A percentile compares a stretch with the other conserved stretches of the same genome.
Evolutionary conservation across 2,113 vertebrate genomes (phyloP).

Genomic region (Gnathonemus longibarbis): DNA sequence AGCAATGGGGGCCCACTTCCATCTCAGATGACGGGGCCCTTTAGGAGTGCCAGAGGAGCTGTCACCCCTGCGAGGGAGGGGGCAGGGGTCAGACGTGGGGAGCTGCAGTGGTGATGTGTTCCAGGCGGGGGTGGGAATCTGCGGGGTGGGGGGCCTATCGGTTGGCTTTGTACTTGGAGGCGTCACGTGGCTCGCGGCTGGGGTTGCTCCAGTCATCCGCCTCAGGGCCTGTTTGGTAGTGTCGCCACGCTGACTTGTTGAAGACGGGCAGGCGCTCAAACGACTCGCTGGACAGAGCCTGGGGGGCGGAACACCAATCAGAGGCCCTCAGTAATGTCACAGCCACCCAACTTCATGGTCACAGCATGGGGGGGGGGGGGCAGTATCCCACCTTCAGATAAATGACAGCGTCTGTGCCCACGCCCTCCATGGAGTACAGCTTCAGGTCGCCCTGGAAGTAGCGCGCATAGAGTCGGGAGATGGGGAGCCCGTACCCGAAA

Average conservation of each 20-base stretch:
- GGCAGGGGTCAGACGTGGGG: neutral
- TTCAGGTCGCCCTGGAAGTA: slow-evolving; percentile 94
- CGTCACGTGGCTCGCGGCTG: slow-evolving; percentile 87
- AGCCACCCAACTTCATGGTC: neutral
- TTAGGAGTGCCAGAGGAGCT: neutral
- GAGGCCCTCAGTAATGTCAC: neutral
- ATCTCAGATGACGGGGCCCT: neutral
- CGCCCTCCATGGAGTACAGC: slow-evolving; percentile 92
- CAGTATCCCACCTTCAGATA: slow-evolving; percentile 80
- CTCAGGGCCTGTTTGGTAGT: slow-evolving; percentile 90
- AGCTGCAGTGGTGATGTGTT: neutral
- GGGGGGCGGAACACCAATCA: neutral
- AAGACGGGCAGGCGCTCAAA: slow-evolving; percentile 94
- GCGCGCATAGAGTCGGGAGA: slow-evolving; percentile 85
- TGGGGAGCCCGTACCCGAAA: slow-evolving; percentile 90
- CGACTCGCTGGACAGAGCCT: slow-evolving; percentile 96
- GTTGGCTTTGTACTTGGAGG: slow-evolving; percentile 88
- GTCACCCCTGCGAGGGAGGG: neutral
- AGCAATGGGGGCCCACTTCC: neutral
- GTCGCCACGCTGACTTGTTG: slow-evolving; percentile 94
- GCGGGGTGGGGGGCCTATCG: slow-evolving; percentile 57
- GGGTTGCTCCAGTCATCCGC: slow-evolving; percentile 98
- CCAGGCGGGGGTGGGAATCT: neutral
- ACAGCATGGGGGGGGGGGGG: neutral
- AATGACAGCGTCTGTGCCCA: slow-evolving; percentile 88